phyloP scores from a whole-genome alignment of 2,113 vertebrate species.

The Chamaea fasciata region DNA sequence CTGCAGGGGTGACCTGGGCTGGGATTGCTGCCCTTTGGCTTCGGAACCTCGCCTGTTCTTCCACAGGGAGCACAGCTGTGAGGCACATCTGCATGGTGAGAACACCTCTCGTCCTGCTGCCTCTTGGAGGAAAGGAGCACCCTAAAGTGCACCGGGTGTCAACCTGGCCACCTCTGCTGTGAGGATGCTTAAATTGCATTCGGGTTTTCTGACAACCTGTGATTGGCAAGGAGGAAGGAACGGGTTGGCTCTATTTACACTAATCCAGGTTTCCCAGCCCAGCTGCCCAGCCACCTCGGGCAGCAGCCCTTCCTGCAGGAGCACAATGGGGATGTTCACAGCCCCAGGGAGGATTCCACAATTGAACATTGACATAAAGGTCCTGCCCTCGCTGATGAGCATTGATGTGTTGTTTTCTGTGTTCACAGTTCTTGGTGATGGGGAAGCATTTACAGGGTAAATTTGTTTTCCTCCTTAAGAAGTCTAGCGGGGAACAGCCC shows the following conservation, averaged over 20 bases:
- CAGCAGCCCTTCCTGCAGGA: constrained; percentile 22
- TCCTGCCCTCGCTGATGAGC: constrained; percentile 66
- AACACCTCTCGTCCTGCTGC: neutral
- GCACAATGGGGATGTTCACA: constrained; percentile 20
- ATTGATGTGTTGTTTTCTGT: constrained; percentile 37
- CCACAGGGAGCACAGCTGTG: neutral
- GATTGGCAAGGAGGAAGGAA: neutral
- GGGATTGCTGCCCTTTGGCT: neutral
- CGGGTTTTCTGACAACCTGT: neutral
- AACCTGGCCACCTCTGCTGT: neutral
- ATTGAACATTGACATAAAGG: constrained; percentile 54
- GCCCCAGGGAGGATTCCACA: constrained; percentile 13
- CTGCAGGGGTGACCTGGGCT: neutral
- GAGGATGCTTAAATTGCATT: neutral
- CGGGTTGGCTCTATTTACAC: neutral
- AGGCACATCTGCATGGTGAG: fast-evolving
- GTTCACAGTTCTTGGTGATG: neutral
- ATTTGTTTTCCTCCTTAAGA: neutral
- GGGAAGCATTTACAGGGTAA: neutral
- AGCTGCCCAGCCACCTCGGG: neutral
- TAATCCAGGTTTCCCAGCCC: neutral
- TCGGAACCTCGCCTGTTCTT: neutral
- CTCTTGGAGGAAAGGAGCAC: neutral
- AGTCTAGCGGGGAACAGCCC: neutral
- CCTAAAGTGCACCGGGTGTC: neutral